These are phyloP conservation scores for Natator depressus DNA, from an alignment of 2,113 vertebrate genomes.

Conservation along the genomic window DNA sequence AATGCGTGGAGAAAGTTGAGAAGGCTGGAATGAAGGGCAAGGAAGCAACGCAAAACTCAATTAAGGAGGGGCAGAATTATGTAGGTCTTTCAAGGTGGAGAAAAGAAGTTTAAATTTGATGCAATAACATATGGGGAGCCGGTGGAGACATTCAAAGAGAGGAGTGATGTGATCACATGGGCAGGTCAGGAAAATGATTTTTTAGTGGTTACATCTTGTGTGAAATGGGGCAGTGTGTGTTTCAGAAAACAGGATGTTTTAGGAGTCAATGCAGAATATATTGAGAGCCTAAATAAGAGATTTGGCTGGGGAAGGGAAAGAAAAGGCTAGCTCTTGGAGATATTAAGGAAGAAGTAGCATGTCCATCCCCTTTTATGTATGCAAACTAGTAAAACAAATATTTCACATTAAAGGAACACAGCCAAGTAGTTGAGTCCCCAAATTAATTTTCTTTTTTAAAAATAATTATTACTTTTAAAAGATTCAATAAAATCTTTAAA, in stretches of 20 bases:
- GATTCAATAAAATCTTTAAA: not conserved
- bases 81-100: accelerated
- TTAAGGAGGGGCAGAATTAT: not conserved
- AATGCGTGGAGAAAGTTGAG: not conserved
- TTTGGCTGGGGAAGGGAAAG: not conserved
- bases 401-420: not conserved
- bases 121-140: not conserved
- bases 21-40: accelerated
- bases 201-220: not conserved
- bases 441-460: not conserved
- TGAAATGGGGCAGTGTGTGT: no score
- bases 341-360: not conserved
- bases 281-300: accelerated
- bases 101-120: not conserved
- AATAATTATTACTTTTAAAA: not conserved
- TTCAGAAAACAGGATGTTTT: not conserved
- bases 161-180: not conserved
- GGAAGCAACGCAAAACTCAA: accelerated
- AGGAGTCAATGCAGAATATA: not conserved
- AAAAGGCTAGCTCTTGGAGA: not conserved
- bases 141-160: not conserved
- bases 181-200: not conserved
- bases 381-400: not conserved
- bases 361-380: not conserved
- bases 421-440: not conserved